Base-by-base conservation (phyloP, 1,140 invertebrate genomes). In the Trachelipus rathkii region DNA sequence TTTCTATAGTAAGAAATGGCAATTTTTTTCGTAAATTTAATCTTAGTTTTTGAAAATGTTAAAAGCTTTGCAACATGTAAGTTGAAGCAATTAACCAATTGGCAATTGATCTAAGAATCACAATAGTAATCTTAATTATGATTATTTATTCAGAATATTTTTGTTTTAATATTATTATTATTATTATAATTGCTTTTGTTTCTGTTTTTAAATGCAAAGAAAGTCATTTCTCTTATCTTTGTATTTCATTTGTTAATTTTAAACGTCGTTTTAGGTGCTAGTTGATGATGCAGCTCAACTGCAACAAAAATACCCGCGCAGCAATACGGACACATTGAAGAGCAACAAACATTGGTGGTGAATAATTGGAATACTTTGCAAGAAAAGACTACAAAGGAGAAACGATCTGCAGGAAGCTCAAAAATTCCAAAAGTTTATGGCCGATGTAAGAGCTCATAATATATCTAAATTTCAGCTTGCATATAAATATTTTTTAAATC, bases 251-350 rank as follows among this genome's bases (percentile, higher is more conserved):
- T 33, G 33, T 33, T 33, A 33, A 33, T 33, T 33, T 33, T 33
- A 33, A 33, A 33, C 6, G 33, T 33, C 33, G 6, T 33, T 33
- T 33, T 86, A 92, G 88, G 88, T 92, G 0, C 86, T 99, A 0
- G 91, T 97, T 7, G 95, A 98, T 83, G 96, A 98, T 84, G 94
- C 95, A 0, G 90, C 90, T 0, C 89, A 93, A 75, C 88, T 99
- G 45, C 93, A 96, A 84, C 88, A 89, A 8, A 87, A 93, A 10
- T 99, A 98, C 87, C 96, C 96, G 0, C 95, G 95, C 0, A 92
- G 91, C 44, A 98, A 98, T 86, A 95, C 95, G 0, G 88, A 70
- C 92, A 96, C 78, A 96, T 97, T 79, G 89, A 89, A 23, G 89
- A 94, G 82, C 91, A 97, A 82, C 91, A 93, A 85, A 88, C 89